Conservation (phyloP, 2,113 vertebrate species). For the Budorcas taxicolor region DNA sequence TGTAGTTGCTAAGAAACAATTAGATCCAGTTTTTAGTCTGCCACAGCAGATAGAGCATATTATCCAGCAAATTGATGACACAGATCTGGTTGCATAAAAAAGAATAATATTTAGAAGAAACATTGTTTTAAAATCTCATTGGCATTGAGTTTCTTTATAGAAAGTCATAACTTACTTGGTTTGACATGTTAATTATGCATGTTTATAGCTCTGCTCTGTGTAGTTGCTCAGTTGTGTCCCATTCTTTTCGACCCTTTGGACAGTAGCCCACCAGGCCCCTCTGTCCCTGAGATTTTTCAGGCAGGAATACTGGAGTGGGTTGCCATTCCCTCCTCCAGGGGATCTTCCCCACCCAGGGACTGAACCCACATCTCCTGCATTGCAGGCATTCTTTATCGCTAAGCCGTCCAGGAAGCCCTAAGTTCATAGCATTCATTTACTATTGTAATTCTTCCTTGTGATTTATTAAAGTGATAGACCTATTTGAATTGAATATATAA, state of each 20-base stretch:
- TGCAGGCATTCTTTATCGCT: not conserved
- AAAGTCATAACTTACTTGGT: not conserved
- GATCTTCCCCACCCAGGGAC: not conserved
- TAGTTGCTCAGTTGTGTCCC: not conserved
- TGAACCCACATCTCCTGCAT: not conserved
- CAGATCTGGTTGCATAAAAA: not conserved
- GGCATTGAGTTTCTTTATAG: not conserved
- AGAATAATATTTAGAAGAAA: constrained; percentile 29
- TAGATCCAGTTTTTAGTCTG: constrained; percentile 32
- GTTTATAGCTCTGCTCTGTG: not conserved
- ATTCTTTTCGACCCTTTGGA: not conserved
- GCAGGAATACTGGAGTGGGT: not conserved
- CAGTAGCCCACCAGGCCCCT: not conserved
- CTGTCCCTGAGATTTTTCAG: not conserved
- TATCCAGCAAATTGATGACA: not conserved
- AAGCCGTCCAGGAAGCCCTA: not conserved
- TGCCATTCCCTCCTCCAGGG: not conserved
- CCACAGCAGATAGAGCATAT: not conserved
- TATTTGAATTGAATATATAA: not conserved
- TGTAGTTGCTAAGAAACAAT: constrained; percentile 39
- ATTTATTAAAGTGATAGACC: not conserved
- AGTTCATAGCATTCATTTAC: not conserved
- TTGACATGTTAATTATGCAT: not conserved
- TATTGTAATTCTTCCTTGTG: not conserved
- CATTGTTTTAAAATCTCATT: constrained; percentile 16